These are phyloP conservation scores for Penelope pileata DNA, from an alignment of 2,113 vertebrate species.

Conservation along the genomic window DNA sequence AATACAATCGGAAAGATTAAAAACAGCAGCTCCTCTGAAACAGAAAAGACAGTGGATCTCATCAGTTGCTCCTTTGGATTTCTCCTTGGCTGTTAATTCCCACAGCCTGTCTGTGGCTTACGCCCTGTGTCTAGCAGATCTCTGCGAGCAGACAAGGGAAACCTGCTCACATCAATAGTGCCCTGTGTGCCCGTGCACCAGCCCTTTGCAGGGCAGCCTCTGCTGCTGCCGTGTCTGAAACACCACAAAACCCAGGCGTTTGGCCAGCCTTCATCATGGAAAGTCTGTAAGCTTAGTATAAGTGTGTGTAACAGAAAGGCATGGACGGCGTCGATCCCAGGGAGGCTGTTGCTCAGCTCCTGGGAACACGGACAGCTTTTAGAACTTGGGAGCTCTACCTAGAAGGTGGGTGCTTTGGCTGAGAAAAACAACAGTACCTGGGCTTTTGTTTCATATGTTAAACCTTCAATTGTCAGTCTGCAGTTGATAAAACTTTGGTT, in stretches of 20 bases:
- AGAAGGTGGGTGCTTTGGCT: not conserved
- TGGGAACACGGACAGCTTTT: not conserved
- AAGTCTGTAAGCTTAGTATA: not conserved
- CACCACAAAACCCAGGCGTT: not conserved
- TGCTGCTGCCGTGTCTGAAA: not conserved
- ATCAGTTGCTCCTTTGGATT: not conserved
- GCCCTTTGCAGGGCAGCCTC: not conserved
- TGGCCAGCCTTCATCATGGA: not conserved
- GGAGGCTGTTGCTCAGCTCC: not conserved
- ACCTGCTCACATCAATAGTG: not conserved
- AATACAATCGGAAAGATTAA: not conserved
- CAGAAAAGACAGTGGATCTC: not conserved
- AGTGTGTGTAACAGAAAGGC: not conserved
- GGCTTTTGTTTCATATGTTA: not conserved
- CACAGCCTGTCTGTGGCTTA: not conserved
- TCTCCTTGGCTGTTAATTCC: not conserved
- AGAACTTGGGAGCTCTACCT: not conserved
- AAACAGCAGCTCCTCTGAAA: not conserved
- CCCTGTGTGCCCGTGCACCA: fast-evolving
- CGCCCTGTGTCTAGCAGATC: not conserved
- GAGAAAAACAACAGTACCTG: not conserved
- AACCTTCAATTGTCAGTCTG: not conserved
- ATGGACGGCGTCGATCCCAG: not conserved
- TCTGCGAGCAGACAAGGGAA: not conserved
- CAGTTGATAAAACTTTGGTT: not conserved